Percentiles rank a stretch among this genome's conserved stretches.
These are phyloP conservation scores for Cephus rjabovi DNA, from an alignment of 2,888 invertebrate species.

Conservation along the genomic window DNA sequence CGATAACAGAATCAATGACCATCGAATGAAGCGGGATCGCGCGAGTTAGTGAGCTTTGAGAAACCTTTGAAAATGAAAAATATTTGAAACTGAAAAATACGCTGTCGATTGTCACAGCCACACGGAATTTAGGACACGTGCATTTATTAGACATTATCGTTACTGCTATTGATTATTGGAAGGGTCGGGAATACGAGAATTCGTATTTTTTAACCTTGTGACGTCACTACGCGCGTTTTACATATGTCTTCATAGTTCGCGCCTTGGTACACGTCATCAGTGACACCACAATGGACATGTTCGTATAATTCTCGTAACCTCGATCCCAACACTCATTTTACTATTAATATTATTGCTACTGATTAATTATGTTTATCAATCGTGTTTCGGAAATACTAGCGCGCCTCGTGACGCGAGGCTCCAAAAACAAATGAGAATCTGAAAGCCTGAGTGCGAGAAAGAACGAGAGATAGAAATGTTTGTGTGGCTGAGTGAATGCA, in stretches of 20 bases:
- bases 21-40: neutral
- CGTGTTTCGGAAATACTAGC: conserved; percentile 4
- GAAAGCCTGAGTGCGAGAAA: neutral
- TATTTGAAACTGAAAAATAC: conserved; percentile 50
- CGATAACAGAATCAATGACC: neutral
- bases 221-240: neutral
- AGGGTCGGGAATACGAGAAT: neutral
- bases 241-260: neutral
- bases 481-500: neutral
- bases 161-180: conserved; percentile 27
- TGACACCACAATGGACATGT: neutral
- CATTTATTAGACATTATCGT: conserved; percentile 60
- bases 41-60: neutral
- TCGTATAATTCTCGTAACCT: neutral
- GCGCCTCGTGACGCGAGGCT: neutral
- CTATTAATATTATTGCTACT: neutral
- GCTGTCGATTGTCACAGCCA: conserved; percentile 59
- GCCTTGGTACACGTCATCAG: neutral
- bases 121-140: conserved; percentile 59
- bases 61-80: conserved; percentile 43
- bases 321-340: neutral
- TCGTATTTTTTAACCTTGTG: neutral
- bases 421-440: neutral
- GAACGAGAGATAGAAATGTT: neutral
- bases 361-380: neutral